A percentile compares a stretch with the other conserved stretches of the same genome.
phyloP scores from a whole-genome alignment of 2,113 vertebrate genomes.

The Helogale parvula region DNA sequence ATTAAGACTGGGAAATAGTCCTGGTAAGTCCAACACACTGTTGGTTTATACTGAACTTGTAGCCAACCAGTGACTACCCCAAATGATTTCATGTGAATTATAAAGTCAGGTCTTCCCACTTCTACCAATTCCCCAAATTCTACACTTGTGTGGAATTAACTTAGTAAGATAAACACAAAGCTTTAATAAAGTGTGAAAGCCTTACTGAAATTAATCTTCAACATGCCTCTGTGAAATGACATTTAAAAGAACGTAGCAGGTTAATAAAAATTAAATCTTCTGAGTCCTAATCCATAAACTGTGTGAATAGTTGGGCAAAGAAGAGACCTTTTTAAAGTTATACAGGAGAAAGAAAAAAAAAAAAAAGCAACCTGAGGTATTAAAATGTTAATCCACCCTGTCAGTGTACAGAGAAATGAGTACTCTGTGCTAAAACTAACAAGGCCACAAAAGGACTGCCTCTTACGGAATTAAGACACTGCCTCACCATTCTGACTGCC shows the following conservation, averaged over 20 bases:
- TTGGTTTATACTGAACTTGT: neutral
- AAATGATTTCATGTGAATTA: neutral
- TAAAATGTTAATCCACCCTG: neutral
- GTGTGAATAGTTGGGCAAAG: neutral
- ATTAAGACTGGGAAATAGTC: neutral
- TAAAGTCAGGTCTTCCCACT: constrained; percentile 8
- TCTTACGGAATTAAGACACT: neutral
- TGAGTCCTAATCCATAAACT: neutral
- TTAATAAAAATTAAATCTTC: constrained; percentile 37
- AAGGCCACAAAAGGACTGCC: constrained; percentile 30
- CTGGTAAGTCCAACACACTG: neutral
- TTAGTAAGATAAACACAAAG: constrained; percentile 31
- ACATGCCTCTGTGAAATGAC: constrained; percentile 40
- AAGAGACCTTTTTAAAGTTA: neutral
- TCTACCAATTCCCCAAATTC: neutral
- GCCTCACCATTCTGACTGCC: neutral
- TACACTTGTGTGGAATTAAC: neutral
- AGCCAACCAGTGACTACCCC: neutral
- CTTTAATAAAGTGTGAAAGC: neutral
- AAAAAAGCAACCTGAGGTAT: neutral
- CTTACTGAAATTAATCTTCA: constrained; percentile 37
- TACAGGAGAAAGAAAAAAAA: neutral
- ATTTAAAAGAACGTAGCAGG: constrained; percentile 28
- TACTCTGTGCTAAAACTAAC: neutral
- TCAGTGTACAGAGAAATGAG: neutral